phyloP scores from a whole-genome alignment of 2,888 invertebrate genomes.

The Ferrisia virgata region DNA sequence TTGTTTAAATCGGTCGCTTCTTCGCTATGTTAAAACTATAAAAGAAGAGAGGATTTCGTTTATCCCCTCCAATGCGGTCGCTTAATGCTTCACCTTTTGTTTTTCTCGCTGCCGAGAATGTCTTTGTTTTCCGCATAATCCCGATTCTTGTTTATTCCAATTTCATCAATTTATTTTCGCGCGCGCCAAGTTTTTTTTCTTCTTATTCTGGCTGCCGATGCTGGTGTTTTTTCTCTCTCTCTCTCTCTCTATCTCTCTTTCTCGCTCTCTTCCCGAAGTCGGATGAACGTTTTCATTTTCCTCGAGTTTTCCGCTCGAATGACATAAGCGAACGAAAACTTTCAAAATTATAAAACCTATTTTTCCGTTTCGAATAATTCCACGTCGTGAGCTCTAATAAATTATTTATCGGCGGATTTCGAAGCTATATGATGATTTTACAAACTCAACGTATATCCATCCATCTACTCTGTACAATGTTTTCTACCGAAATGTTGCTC shows the following conservation, averaged over 20 bases:
- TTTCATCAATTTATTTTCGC: constrained; percentile 30
- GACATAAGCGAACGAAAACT: constrained; percentile 37
- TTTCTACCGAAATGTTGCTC: neutral
- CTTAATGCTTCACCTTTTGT: constrained; percentile 43
- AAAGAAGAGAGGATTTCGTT: constrained; percentile 44
- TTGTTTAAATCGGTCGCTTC: constrained; percentile 46
- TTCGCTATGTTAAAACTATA: constrained; percentile 35
- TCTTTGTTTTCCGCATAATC: constrained; percentile 37
- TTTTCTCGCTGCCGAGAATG: constrained; percentile 27
- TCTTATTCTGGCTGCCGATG: too few relatives aligned
- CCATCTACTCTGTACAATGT: too few relatives aligned
- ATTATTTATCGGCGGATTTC: constrained; percentile 10
- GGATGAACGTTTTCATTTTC: constrained; percentile 43
- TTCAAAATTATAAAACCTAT: constrained; percentile 35
- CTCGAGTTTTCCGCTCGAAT: constrained; percentile 40
- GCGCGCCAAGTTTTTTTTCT: neutral
- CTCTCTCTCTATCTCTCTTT: too few relatives aligned
- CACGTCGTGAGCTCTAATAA: neutral
- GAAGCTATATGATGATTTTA: neutral
- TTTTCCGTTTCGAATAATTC: constrained; percentile 37
- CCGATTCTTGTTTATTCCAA: constrained; percentile 11
- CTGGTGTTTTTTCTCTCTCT: neutral
- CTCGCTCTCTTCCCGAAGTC: constrained; percentile 13
- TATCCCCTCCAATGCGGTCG: constrained; percentile 43
- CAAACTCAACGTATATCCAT: neutral